These are phyloP conservation scores for Philereme vetulata DNA, from an alignment of 2,888 invertebrate genomes.

Conservation along the genomic window DNA sequence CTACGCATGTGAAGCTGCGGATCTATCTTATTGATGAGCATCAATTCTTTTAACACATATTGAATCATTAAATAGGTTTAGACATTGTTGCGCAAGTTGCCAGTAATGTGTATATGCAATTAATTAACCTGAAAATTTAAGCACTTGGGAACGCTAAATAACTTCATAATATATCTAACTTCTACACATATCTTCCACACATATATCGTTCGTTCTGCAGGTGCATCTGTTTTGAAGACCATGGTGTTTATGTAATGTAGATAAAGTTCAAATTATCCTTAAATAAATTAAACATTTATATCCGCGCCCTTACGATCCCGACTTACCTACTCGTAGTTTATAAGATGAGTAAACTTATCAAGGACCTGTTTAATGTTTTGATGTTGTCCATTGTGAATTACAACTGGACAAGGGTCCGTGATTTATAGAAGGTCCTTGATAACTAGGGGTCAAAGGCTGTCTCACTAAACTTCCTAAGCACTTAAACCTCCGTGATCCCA, in stretches of 20 bases:
- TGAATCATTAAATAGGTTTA: too few relatives aligned
- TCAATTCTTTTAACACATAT: too few relatives aligned
- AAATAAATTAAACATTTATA: slow-evolving; percentile 21
- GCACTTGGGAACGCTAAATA: too few relatives aligned
- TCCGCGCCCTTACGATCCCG: slow-evolving; percentile 18
- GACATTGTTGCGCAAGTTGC: too few relatives aligned
- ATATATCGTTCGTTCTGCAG: too few relatives aligned
- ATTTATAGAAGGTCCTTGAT: slow-evolving; percentile 69
- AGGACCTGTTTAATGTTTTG: slow-evolving; percentile 43
- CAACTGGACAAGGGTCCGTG: slow-evolving; percentile 71
- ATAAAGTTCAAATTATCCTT: slow-evolving; percentile 3
- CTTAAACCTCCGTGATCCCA: slow-evolving; percentile 8
- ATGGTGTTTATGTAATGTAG: not conserved
- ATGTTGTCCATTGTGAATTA: slow-evolving; percentile 52
- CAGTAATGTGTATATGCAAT: too few relatives aligned
- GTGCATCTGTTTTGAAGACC: not conserved
- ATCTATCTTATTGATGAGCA: too few relatives aligned
- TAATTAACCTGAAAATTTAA: too few relatives aligned
- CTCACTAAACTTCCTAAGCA: slow-evolving; percentile 8
- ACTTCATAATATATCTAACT: too few relatives aligned
- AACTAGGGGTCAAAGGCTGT: slow-evolving; percentile 52
- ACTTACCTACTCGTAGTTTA: slow-evolving; percentile 21
- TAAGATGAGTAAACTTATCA: slow-evolving; percentile 42
- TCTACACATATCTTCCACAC: too few relatives aligned
- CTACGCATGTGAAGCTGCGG: too few relatives aligned